phyloP scores from a whole-genome alignment of 35 echinoderm and acorn worm genomes.

The Amphiura filiformis region DNA sequence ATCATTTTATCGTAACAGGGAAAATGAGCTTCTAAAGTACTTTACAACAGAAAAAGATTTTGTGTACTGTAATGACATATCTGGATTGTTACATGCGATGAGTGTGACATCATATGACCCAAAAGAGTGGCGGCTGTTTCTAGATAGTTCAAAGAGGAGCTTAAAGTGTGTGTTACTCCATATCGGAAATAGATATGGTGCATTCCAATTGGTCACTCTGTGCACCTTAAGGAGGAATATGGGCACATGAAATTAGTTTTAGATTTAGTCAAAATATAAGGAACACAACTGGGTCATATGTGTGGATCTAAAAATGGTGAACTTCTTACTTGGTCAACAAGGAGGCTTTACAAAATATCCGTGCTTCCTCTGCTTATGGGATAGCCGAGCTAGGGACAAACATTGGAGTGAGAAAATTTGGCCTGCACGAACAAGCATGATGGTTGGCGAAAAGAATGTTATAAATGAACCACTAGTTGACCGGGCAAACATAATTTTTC shows the following conservation, averaged over 20 bases:
- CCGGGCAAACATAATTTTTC: neutral
- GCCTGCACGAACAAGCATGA: neutral
- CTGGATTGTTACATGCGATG: too few relatives aligned
- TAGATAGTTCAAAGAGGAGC: neutral
- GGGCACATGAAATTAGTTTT: neutral
- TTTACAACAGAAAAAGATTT: too few relatives aligned
- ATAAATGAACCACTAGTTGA: conserved; percentile 22
- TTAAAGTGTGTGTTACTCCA: neutral
- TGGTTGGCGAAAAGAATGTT: neutral
- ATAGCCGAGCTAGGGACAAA: neutral
- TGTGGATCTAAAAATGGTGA: conserved; percentile 27
- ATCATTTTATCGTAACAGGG: too few relatives aligned
- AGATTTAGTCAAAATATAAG: neutral
- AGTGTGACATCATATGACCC: neutral
- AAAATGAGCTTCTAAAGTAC: too few relatives aligned
- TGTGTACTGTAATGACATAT: too few relatives aligned
- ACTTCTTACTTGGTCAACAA: neutral
- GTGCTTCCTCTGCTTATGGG: conserved; percentile 15
- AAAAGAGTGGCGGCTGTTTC: conserved; percentile 4
- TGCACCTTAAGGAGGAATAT: neutral
- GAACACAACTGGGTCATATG: conserved; percentile 18
- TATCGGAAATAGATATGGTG: neutral
- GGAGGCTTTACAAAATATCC: neutral
- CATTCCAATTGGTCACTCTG: neutral
- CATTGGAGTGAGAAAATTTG: conserved; percentile 10